Evolutionary conservation across 2,113 vertebrate genomes (phyloP).

Genomic region (Neoarius graeffei): DNA sequence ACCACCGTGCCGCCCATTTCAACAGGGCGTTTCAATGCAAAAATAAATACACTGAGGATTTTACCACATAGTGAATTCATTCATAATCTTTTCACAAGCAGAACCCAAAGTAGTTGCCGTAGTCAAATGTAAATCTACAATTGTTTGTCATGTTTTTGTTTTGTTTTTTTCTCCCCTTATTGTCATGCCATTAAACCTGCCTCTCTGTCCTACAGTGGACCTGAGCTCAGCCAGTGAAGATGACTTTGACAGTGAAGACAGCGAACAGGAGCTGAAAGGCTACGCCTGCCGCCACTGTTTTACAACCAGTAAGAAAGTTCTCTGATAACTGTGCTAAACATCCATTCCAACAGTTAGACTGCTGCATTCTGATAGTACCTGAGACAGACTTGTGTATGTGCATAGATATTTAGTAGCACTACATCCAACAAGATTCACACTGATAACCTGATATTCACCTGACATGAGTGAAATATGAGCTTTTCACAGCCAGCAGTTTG

Average conservation of each 20-base stretch:
- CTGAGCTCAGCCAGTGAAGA: slow-evolving; percentile 97
- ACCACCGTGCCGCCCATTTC: no score
- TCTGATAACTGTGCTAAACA: not conserved
- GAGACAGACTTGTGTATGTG: not conserved
- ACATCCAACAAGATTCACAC: not conserved
- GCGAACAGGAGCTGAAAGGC: slow-evolving; percentile 96
- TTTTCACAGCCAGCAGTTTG: slow-evolving; percentile 29
- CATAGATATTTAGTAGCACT: not conserved
- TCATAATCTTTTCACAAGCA: not conserved
- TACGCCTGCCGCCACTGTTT: slow-evolving; percentile 99
- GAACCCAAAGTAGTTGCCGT: not conserved
- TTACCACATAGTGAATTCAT: not conserved
- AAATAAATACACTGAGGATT: not conserved
- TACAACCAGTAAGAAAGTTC: slow-evolving; percentile 85
- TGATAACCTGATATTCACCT: not conserved
- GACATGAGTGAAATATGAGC: slow-evolving; percentile 31
- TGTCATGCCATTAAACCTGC: slow-evolving; percentile 6
- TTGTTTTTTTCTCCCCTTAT: not conserved
- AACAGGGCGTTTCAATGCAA: slow-evolving; percentile 4
- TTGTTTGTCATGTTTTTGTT: not conserved
- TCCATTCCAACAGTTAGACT: not conserved
- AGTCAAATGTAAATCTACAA: not conserved
- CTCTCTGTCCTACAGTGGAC: slow-evolving; percentile 80
- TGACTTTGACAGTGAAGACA: slow-evolving; percentile 99
- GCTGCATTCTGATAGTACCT: not conserved